A percentile compares a stretch with the other conserved stretches of the same genome.
These are phyloP conservation scores for Drepanosiphum platanoidis DNA, from an alignment of 2,888 invertebrate species.

Conservation along the genomic window DNA sequence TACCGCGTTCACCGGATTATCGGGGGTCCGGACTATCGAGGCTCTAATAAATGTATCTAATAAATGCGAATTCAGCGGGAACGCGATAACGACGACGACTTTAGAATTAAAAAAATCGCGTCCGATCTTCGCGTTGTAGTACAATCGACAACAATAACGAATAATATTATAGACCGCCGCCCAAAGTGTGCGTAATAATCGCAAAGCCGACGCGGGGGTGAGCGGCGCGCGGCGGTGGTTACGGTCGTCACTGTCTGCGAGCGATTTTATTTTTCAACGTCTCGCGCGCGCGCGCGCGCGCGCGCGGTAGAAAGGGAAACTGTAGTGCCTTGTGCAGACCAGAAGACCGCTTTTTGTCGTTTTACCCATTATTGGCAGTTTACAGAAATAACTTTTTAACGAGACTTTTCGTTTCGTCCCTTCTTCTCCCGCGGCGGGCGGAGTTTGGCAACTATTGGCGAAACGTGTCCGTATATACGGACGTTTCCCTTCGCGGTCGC, in stretches of 20 bases:
- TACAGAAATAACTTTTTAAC: slow-evolving; percentile 61
- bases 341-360: slow-evolving; percentile 48
- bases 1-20: too few relatives aligned
- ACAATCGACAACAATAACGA: too few relatives aligned
- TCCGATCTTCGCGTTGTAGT: too few relatives aligned
- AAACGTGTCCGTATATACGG: slow-evolving; percentile 57
- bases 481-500: slow-evolving; percentile 10
- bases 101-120: too few relatives aligned
- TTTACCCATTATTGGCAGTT: slow-evolving; percentile 61
- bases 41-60: too few relatives aligned
- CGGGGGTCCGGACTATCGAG: too few relatives aligned
- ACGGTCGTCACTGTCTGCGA: slow-evolving; percentile 30
- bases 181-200: too few relatives aligned
- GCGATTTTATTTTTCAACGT: slow-evolving; percentile 46
- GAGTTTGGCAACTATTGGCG: slow-evolving; percentile 52
- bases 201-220: background rate
- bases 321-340: slow-evolving; percentile 57
- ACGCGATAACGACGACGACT: too few relatives aligned
- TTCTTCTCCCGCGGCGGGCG: slow-evolving; percentile 56
- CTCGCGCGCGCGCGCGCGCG: too few relatives aligned
- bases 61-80: too few relatives aligned
- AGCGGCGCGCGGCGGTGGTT: slow-evolving; percentile 5
- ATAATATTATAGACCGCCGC: too few relatives aligned
- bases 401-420: slow-evolving; percentile 53
- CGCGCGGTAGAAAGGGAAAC: slow-evolving; percentile 51